These are phyloP conservation scores for Lasioglossum villosulum DNA, from an alignment of 2,888 invertebrate genomes.

Conservation along the genomic window DNA sequence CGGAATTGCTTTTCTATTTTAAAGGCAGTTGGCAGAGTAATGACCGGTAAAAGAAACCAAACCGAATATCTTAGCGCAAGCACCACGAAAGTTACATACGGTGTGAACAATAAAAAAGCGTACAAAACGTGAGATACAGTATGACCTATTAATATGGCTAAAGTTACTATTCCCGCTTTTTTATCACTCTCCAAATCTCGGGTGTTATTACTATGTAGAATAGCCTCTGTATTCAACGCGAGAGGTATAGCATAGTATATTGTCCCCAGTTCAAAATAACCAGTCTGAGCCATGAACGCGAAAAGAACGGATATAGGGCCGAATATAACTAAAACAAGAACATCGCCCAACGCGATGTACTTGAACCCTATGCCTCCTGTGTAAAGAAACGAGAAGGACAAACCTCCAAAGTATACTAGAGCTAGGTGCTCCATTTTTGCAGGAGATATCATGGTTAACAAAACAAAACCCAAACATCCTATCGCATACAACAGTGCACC, in stretches of 20 bases:
- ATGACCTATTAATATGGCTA: conserved; percentile 96
- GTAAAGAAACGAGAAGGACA: conserved; percentile 98
- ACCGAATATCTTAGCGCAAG: conserved; percentile 93
- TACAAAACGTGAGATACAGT: conserved; percentile 96
- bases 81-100: conserved; percentile 95
- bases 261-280: conserved; percentile 94
- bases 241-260: conserved; percentile 97
- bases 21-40: conserved; percentile 95
- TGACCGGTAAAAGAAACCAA: conserved; percentile 95
- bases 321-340: conserved; percentile 95
- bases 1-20: conserved; percentile 95
- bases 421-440: conserved; percentile 98
- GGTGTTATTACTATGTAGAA: conserved; percentile 97
- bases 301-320: conserved; percentile 97
- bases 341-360: conserved; percentile 97
- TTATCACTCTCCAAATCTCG: conserved; percentile 95
- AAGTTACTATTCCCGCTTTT: conserved; percentile 95
- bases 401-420: conserved; percentile 96
- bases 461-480: conserved; percentile 93
- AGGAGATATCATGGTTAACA: conserved; percentile 92
- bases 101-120: conserved; percentile 94
- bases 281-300: conserved; percentile 96
- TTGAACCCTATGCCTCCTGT: conserved; percentile 98
- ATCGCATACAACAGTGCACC: conserved; percentile 95
- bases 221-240: conserved; percentile 97